Base-by-base conservation (phyloP, 2,888 invertebrate species). In the Athripsodes cinereus region DNA sequence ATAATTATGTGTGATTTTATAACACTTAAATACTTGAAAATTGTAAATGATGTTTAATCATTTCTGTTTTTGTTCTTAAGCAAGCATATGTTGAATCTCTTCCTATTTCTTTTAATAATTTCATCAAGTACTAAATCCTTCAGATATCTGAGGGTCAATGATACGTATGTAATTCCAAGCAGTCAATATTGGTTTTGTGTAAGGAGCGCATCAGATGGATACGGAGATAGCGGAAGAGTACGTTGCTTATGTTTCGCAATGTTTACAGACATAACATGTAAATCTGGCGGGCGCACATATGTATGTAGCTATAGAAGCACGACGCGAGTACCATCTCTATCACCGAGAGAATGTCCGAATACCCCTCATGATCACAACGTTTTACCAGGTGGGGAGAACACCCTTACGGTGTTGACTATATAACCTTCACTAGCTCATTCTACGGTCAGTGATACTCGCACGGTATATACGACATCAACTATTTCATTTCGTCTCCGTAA, bases 331-430 rank as follows among this genome's bases (percentile, higher is more conserved):
- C 40, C 40, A 40, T 40, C 40, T 40, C 40, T 16, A 40, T 40
- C 40, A 40, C 13, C 13, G 13, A 40, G 40, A 8, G 40, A 40
- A 40, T 40, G 40, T 40, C 40, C 40, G 13, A 40, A 40, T n/a
- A 40, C 40, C 40, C 40, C 40, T 40, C 26, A 26, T 26, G 26
- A 26, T 26, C 26, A 26, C 26, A 26, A 26, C 10, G 10, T 26
- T 6, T 26, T 13, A 13, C 13, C 51, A 18, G 31, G 26, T 35
- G 26, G 53, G 22, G 53, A n/a, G 53, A 10, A 18, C 46, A 53
- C 53, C 56, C 56, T 53, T 56, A 52, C 35, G 53, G 22, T 19
- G 40, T 16, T 49, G 34, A 18, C 57, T 60, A 60, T 60, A 60
- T 57, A 60, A 51, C 48, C 52, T 57, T 53, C 13, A 40, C 20